Evolutionary conservation across 2,888 invertebrate genomes (phyloP), one percentile per base, ranked within the genome.

Genomic region (Drosophila peninsularis): DNA sequence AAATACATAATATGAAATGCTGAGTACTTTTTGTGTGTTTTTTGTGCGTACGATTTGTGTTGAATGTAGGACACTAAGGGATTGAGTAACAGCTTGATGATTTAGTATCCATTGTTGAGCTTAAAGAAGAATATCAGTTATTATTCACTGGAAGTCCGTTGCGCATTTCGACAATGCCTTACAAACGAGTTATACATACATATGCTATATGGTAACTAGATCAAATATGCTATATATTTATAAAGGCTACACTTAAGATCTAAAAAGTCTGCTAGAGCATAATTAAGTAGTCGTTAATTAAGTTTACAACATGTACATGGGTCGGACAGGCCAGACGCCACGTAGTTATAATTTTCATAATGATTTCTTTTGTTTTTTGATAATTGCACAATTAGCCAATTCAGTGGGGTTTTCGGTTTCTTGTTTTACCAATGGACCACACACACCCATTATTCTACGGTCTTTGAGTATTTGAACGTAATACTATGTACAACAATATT

Each of bases 111-210:
- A 37, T 54, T 42, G 37, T 39, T 60, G 55, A 62, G 47, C 58
- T 67, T 74, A 68, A 27, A 34, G 39, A 56, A 53, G 58, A 86
- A 88, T 87, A 86, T 84, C 89, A 86, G 71, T 89, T 87, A 44
- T 53, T 60, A 54, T 75, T 90, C 91, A 90, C 91, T 90, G 90
- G 90, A 90, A 90, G 91, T 91, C 90, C 89, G 72, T 90, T 87
- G 85, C 81, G 89, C 75, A 81, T 88, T 82, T 80, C 79, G 86
- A 56, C 13, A 66, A 50, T 78, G 71, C 54, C 49, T 57, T 77
- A 80, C 37, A 17, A 37, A 13, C 14, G 37, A 76, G 3, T 60
- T 34, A 17, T 45, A 55, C n/a, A 24, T 44, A 37, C 17, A 17
- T 44, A 32, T n/a, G 34, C 45, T 47, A 17, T 14, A 27, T 17